Evolutionary conservation across 2,113 vertebrate species (phyloP).

Genomic region (Herpetotheres cachinnans): DNA sequence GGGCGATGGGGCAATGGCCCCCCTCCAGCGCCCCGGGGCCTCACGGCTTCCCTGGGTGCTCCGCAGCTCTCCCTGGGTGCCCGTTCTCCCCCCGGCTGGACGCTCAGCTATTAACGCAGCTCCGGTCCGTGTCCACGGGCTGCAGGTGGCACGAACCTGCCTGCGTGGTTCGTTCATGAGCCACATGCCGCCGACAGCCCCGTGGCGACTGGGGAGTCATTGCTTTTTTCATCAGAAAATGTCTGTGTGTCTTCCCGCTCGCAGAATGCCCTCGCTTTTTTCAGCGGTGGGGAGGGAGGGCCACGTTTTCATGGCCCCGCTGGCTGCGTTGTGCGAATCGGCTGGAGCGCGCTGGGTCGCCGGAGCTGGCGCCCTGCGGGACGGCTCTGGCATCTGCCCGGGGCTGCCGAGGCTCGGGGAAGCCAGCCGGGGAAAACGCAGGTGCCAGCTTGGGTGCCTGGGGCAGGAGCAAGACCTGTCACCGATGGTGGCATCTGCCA

Average conservation of each 20-base stretch:
- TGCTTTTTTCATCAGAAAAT: not conserved
- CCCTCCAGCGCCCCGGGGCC: too few relatives aligned
- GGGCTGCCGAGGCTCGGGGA: rapidly evolving
- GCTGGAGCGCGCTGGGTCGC: rapidly evolving
- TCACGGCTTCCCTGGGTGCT: not conserved
- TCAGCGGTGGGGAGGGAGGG: too few relatives aligned
- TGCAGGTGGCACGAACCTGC: not conserved
- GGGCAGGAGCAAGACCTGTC: not conserved
- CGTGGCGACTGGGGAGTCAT: not conserved
- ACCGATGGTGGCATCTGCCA: rapidly evolving
- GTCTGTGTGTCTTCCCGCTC: not conserved
- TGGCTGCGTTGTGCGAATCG: not conserved
- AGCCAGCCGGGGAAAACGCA: not conserved
- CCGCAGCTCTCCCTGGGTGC: too few relatives aligned
- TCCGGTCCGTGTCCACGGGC: not conserved
- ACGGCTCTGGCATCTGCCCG: not conserved
- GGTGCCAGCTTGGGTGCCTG: not conserved
- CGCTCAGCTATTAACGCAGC: not conserved
- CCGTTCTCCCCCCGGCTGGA: not conserved
- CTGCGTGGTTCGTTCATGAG: not conserved
- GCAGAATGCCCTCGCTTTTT: not conserved
- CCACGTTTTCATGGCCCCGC: rapidly evolving
- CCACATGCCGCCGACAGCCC: not conserved
- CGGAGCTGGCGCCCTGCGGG: not conserved
- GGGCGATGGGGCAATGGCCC: not conserved